Evolutionary conservation across 2,113 vertebrate genomes (phyloP).

Genomic region (Saccopteryx bilineata): DNA sequence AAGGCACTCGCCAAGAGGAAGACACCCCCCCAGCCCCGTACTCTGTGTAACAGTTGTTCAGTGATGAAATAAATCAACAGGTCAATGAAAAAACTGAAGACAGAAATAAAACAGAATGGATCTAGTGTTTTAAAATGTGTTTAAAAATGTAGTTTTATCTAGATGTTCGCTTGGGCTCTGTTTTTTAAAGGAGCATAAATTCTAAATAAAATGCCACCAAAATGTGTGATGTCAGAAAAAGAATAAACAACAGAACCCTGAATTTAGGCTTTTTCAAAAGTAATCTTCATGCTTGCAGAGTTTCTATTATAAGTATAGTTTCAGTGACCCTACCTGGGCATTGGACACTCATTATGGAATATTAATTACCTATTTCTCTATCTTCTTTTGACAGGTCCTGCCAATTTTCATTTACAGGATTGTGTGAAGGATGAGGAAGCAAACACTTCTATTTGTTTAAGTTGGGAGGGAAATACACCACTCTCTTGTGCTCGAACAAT

Average conservation of each 20-base stretch:
- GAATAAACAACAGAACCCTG: background rate
- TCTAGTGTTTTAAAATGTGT: background rate
- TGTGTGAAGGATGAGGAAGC: rapidly evolving
- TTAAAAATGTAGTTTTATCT: background rate
- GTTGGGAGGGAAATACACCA: rapidly evolving
- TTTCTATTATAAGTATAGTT: background rate
- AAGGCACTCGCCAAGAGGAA: background rate
- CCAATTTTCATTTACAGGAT: rapidly evolving
- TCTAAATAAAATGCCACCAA: background rate
- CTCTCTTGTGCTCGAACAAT: rapidly evolving
- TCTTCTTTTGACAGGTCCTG: constrained; percentile 25
- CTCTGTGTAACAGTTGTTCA: background rate
- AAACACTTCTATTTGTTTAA: constrained; percentile 49
- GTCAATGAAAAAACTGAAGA: background rate
- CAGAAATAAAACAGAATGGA: background rate
- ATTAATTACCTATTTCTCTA: background rate
- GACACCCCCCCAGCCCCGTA: rapidly evolving
- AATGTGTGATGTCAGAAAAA: background rate
- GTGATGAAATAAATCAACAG: background rate
- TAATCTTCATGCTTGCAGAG: background rate
- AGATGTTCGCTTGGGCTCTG: background rate
- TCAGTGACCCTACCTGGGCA: background rate
- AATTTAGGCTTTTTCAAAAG: background rate
- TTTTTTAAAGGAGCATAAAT: background rate
- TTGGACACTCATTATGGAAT: background rate